Evolutionary conservation across 2,113 vertebrate genomes (phyloP).

Genomic region (Crotalus viridis): DNA sequence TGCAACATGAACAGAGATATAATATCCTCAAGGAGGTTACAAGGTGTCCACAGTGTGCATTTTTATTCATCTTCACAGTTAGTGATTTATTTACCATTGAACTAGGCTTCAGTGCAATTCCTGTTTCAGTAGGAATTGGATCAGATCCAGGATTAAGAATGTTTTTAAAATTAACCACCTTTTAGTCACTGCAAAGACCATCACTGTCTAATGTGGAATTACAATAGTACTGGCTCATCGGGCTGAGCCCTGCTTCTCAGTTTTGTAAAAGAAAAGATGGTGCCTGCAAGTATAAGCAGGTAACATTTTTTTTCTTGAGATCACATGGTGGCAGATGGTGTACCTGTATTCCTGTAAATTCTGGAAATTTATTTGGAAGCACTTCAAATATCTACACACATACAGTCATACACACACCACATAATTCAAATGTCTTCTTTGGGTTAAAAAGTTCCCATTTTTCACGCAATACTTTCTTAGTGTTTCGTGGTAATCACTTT

Average conservation of each 20-base stretch:
- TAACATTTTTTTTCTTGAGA: neutral
- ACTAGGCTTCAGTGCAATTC: neutral
- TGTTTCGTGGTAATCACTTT: neutral
- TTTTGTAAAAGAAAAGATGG: neutral
- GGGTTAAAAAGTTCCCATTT: neutral
- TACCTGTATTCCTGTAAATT: neutral
- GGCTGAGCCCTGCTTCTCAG: neutral
- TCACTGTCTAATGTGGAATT: conserved; percentile 24
- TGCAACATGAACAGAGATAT: neutral
- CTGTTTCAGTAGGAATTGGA: neutral
- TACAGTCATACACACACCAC: neutral
- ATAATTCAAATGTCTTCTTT: neutral
- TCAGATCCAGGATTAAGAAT: neutral
- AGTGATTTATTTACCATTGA: neutral
- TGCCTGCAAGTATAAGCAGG: neutral
- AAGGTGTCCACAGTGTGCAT: neutral
- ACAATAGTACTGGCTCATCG: conserved; percentile 17
- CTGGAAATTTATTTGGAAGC: neutral
- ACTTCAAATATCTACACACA: neutral
- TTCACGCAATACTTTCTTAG: neutral
- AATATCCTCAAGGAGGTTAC: neutral
- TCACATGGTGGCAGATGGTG: neutral
- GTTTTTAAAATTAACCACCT: neutral
- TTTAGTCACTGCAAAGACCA: neutral
- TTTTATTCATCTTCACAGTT: neutral